Evolutionary conservation across 2,888 invertebrate species (phyloP).

Genomic region (Arctia plantaginis): DNA sequence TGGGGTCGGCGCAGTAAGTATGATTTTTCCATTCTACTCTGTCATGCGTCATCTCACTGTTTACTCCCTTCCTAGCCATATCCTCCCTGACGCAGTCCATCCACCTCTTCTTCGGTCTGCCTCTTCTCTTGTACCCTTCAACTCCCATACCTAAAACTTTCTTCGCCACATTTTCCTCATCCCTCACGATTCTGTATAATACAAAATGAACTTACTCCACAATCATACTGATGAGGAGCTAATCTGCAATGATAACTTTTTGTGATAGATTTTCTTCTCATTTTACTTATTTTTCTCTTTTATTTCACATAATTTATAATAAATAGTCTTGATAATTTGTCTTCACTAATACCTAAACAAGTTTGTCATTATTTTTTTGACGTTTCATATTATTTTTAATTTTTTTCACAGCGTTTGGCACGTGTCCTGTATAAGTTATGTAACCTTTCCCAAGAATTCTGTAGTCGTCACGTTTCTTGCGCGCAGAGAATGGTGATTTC

Average conservation of each 20-base stretch:
- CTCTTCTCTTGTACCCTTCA: too few species aligned
- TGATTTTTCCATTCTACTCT: too few species aligned
- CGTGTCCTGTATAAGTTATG: background rate
- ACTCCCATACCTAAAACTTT: too few species aligned
- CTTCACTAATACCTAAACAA: background rate
- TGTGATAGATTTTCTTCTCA: slow-evolving; percentile 41
- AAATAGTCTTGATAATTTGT: slow-evolving; percentile 10
- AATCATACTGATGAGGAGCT: slow-evolving; percentile 51
- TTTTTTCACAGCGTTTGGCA: background rate
- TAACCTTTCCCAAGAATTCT: too few species aligned
- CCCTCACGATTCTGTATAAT: background rate
- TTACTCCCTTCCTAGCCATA: too few species aligned
- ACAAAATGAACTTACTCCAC: slow-evolving; percentile 53
- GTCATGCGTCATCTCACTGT: too few species aligned
- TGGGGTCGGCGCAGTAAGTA: too few species aligned
- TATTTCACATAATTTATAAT: slow-evolving; percentile 5
- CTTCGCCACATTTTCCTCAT: too few species aligned
- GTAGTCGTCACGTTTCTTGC: too few species aligned
- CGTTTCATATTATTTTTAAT: background rate
- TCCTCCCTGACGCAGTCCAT: too few species aligned
- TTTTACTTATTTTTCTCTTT: slow-evolving; percentile 47
- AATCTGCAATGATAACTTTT: slow-evolving; percentile 31
- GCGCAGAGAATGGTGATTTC: too few species aligned
- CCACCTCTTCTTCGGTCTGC: too few species aligned
- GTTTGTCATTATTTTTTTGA: slow-evolving; percentile 1